Percentiles rank a stretch among this genome's conserved stretches.
These are phyloP conservation scores for Glyphotaelius pellucidus DNA, from an alignment of 2,888 invertebrate genomes.

Conservation along the genomic window DNA sequence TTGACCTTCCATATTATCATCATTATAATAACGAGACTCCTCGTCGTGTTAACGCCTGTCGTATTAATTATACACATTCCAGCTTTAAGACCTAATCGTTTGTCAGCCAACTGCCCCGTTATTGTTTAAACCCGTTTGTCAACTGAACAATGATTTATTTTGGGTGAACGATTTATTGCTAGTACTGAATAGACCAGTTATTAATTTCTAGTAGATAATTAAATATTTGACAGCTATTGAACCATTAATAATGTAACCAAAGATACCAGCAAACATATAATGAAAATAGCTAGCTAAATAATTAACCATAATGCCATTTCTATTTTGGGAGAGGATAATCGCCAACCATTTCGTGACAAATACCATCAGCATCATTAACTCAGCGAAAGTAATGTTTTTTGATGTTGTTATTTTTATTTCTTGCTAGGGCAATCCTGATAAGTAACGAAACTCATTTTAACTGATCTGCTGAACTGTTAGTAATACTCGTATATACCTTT, in stretches of 20 bases:
- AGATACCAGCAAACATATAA: neutral
- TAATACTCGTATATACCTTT: too few relatives aligned
- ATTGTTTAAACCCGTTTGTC: neutral
- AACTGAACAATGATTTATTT: neutral
- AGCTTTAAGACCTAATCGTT: neutral
- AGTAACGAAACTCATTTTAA: too few relatives aligned
- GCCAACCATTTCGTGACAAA: too few relatives aligned
- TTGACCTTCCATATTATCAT: neutral
- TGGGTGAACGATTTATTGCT: neutral
- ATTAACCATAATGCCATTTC: neutral
- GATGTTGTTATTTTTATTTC: too few relatives aligned
- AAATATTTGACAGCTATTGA: neutral
- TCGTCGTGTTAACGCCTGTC: neutral
- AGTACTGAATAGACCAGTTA: neutral
- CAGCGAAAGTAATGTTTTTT: too few relatives aligned
- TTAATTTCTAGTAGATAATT: neutral
- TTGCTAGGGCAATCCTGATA: too few relatives aligned
- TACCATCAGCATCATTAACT: too few relatives aligned
- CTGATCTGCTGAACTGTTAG: too few relatives aligned
- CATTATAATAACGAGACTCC: neutral
- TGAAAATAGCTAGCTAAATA: neutral
- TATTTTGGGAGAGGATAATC: too few relatives aligned
- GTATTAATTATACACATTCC: neutral
- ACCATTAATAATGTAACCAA: neutral
- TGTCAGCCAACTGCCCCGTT: neutral